Evolutionary conservation across 2,888 invertebrate genomes (phyloP), one percentile per base, ranked within the genome.

Genomic region (Andrena hattorfiana): DNA sequence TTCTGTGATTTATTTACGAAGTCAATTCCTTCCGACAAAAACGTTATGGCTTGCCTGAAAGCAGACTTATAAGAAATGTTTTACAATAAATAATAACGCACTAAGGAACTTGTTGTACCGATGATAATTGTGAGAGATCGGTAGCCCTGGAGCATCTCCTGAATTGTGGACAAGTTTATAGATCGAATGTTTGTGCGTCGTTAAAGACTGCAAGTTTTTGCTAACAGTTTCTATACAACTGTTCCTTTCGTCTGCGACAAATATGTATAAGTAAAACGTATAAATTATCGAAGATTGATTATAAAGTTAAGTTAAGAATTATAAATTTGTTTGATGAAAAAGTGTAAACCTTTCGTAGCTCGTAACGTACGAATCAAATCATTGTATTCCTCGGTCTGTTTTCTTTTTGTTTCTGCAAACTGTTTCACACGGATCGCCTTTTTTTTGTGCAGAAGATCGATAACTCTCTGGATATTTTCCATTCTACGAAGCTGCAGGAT

Each of bases 91-190:
- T 56, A 67, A 26, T 30, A 63, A 20, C 63, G 48, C 23, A 56
- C 10, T 13, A 60, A 64, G 20, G 51, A 72, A 64, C 69, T 26
- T n/a, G 10, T 76, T 81, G 20, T 88, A 93, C 93, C 82, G 67
- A 67, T 92, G 91, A 73, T 86, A 82, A 59, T 87, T 78, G 51
- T 91, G 85, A 13, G 93, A 88, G 64, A 93, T 85, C 20, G 92
- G 92, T 62, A 93, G 83, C 3, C 90, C 89, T 10, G 68, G 42
- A n/a, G 77, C 67, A 59, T 84, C 73, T 1, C 89, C 83, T 0
- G 88, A 83, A 51, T 89, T 83, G 30, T 90, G 73, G 56, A 91
- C 49, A 30, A 89, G 80, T 77, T 91, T 92, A 26, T 90, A 77
- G 63, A 92, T 87, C 0, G 87, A 85, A 54, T 91, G 87, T 51